A percentile compares a stretch with the other conserved stretches of the same genome.
These are phyloP conservation scores for Agriopis marginaria DNA, from an alignment of 2,888 invertebrate genomes.

Conservation along the genomic window DNA sequence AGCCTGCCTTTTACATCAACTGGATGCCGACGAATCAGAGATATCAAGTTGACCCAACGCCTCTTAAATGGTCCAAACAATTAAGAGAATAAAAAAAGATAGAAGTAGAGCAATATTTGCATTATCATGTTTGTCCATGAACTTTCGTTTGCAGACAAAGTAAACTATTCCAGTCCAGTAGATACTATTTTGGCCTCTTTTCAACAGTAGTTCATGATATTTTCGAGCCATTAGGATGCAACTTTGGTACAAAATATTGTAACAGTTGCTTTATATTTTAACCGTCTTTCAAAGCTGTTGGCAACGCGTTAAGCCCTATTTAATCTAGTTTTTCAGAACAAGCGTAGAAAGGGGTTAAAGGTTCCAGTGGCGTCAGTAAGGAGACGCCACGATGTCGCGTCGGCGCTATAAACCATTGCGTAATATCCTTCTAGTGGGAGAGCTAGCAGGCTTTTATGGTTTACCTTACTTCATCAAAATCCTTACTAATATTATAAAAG, in stretches of 20 bases:
- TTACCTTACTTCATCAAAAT: not conserved
- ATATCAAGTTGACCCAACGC: too few species aligned
- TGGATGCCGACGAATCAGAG: too few species aligned
- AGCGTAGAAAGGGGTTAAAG: slow-evolving; percentile 24
- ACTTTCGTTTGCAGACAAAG: not conserved
- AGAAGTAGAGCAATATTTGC: too few species aligned
- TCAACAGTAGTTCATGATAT: slow-evolving; percentile 9
- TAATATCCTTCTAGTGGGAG: slow-evolving; percentile 52
- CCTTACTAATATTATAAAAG: too few species aligned
- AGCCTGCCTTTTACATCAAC: too few species aligned
- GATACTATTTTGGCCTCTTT: not conserved
- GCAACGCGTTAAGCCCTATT: slow-evolving; percentile 14
- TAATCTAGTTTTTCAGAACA: slow-evolving; percentile 23
- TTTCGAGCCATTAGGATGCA: slow-evolving; percentile 1
- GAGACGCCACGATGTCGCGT: slow-evolving; percentile 57
- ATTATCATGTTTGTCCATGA: too few species aligned
- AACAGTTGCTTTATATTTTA: not conserved
- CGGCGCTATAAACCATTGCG: slow-evolving; percentile 64
- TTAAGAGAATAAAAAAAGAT: too few species aligned
- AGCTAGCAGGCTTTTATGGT: slow-evolving; percentile 27
- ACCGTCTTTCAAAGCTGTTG: slow-evolving; percentile 11
- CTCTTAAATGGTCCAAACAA: too few species aligned
- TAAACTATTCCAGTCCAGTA: not conserved
- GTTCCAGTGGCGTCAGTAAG: slow-evolving; percentile 41
- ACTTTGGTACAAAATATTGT: slow-evolving; percentile 1